These are phyloP conservation scores for Tachina lurida DNA, from an alignment of 2,888 invertebrate species.

Conservation along the genomic window DNA sequence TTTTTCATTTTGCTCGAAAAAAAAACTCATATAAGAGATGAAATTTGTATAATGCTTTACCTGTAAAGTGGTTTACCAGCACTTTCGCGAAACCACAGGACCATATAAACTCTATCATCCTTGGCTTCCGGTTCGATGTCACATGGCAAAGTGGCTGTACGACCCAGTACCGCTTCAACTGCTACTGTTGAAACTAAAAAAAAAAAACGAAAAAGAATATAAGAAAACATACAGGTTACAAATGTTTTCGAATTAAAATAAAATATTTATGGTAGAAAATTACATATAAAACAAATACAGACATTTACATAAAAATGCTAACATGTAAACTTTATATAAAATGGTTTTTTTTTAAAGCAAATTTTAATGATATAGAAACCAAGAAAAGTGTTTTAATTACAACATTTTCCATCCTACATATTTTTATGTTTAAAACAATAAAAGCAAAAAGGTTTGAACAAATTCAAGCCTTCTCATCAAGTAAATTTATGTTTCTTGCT, in stretches of 20 bases:
- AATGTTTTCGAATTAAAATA: constrained; percentile 58
- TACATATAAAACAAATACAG: not conserved
- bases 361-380: constrained; percentile 14
- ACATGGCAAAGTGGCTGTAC: constrained; percentile 93
- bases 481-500: constrained; percentile 18
- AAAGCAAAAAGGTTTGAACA: not conserved
- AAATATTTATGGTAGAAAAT: constrained; percentile 41
- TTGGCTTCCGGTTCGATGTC: constrained; percentile 92
- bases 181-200: constrained; percentile 86
- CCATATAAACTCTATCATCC: constrained; percentile 95
- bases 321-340: not conserved
- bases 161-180: constrained; percentile 93
- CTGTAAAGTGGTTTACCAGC: constrained; percentile 95
- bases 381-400: constrained; percentile 65
- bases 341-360: constrained; percentile 11
- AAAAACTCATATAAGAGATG: constrained; percentile 18
- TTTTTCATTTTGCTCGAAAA: constrained; percentile 1
- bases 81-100: constrained; percentile 94
- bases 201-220: constrained; percentile 44
- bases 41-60: constrained; percentile 83
- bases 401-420: constrained; percentile 36
- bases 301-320: not conserved
- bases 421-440: not conserved
- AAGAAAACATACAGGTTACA: constrained; percentile 40
- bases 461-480: constrained; percentile 41